Percentiles rank a stretch among this genome's conserved stretches.
phyloP scores from a whole-genome alignment of 92 coral and sea anemone genomes.

The Porites divaricata region DNA sequence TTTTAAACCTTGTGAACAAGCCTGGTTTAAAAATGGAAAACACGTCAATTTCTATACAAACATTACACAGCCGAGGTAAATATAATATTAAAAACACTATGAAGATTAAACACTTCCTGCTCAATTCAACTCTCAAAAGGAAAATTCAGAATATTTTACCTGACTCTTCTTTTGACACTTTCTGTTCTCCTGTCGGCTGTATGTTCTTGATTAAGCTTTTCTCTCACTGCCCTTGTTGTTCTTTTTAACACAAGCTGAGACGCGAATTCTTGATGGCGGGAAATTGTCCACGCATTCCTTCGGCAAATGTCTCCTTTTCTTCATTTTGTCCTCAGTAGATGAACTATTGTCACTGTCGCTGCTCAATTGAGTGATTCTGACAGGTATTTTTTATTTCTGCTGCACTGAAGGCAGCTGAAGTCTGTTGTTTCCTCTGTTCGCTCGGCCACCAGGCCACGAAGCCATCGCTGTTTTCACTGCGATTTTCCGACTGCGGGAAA shows the following conservation, averaged over 20 bases:
- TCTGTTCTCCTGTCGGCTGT: not conserved
- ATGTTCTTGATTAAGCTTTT: not conserved
- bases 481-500: not conserved
- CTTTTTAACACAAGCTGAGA: not conserved
- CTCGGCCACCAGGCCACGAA: constrained; percentile 3
- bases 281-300: constrained; percentile 3
- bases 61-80: no score
- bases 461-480: not conserved
- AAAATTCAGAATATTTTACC: no score
- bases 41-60: no score
- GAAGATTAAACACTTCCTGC: no score
- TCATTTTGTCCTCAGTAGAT: not conserved
- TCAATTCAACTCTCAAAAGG: no score
- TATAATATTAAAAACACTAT: no score
- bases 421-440: not conserved
- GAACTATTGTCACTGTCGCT: constrained; percentile 7
- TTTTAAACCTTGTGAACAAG: no score
- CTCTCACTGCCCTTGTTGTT: not conserved
- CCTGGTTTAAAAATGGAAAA: no score
- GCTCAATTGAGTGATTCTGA: constrained; percentile 10
- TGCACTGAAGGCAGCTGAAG: constrained; percentile 6
- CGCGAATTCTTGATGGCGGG: constrained; percentile 11
- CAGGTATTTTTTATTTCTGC: not conserved
- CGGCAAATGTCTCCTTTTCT: not conserved
- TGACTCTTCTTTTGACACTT: not conserved